Conservation (phyloP, 1,140 invertebrate genomes). For the Aricia agestis region DNA sequence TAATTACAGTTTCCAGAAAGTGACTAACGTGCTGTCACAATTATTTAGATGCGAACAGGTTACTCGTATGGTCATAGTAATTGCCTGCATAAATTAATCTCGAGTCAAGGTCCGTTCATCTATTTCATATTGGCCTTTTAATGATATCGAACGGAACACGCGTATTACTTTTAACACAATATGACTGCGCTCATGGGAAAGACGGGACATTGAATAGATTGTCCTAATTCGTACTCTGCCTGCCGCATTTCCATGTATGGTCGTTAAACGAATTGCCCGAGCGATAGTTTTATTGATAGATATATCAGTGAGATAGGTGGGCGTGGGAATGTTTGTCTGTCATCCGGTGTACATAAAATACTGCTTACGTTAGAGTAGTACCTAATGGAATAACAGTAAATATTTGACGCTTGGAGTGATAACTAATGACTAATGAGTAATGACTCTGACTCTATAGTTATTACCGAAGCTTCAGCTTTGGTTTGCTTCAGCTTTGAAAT, state of each 20-base stretch:
- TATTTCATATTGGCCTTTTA: slow-evolving; percentile 60
- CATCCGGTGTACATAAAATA: background rate
- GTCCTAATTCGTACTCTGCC: slow-evolving; percentile 38
- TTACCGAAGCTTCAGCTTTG: too few species aligned
- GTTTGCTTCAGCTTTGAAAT: too few species aligned
- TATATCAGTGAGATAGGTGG: background rate
- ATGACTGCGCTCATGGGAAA: slow-evolving; percentile 57
- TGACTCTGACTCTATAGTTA: too few species aligned
- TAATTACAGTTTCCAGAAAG: background rate
- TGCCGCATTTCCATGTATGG: slow-evolving; percentile 25
- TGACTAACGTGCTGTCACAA: background rate
- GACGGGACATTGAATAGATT: slow-evolving; percentile 43
- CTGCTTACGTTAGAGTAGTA: background rate
- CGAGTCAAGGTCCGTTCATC: slow-evolving; percentile 57
- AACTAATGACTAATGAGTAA: too few species aligned
- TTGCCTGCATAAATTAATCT: slow-evolving; percentile 29
- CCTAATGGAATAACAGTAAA: background rate
- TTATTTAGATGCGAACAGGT: background rate
- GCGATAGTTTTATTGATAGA: background rate
- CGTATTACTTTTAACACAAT: slow-evolving; percentile 51
- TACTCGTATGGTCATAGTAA: slow-evolving; percentile 13
- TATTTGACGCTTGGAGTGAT: background rate
- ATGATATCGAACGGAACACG: slow-evolving; percentile 48
- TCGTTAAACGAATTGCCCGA: slow-evolving; percentile 1
- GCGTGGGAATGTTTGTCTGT: background rate